Evolutionary conservation across 2,113 vertebrate genomes (phyloP).

Genomic region (Nothoprocta perdicaria): DNA sequence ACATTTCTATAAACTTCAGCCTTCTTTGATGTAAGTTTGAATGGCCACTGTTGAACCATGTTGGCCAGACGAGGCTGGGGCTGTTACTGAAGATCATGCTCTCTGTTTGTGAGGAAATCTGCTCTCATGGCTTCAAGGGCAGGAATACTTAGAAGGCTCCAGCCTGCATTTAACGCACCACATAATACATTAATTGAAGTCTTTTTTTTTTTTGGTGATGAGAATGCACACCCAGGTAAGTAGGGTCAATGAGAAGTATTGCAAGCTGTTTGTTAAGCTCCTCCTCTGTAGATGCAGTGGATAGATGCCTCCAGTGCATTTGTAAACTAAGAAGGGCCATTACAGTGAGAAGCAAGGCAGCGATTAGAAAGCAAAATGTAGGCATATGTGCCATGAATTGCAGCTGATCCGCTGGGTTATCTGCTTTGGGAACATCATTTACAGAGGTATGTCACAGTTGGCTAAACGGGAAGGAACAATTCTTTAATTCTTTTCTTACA

Average conservation of each 20-base stretch:
- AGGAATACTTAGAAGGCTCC: not conserved
- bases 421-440: not conserved
- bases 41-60: not conserved
- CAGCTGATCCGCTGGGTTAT: not conserved
- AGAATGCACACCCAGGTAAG: too few species aligned
- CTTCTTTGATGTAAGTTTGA: not conserved
- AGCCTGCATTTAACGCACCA: not conserved
- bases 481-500: not conserved
- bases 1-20: not conserved
- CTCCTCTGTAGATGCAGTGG: not conserved
- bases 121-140: not conserved
- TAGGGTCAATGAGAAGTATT: not conserved
- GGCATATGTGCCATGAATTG: not conserved
- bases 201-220: not conserved
- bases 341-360: not conserved
- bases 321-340: not conserved
- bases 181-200: too few species aligned
- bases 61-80: too few species aligned
- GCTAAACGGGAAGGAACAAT: not conserved
- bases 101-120: not conserved
- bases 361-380: not conserved
- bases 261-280: not conserved
- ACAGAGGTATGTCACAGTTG: not conserved
- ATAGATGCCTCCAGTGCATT: not conserved
- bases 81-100: not conserved